A percentile compares a stretch with the other conserved stretches of the same genome.
Conservation (phyloP, 2,888 invertebrate species). For the Metopia argyrocephala region DNA sequence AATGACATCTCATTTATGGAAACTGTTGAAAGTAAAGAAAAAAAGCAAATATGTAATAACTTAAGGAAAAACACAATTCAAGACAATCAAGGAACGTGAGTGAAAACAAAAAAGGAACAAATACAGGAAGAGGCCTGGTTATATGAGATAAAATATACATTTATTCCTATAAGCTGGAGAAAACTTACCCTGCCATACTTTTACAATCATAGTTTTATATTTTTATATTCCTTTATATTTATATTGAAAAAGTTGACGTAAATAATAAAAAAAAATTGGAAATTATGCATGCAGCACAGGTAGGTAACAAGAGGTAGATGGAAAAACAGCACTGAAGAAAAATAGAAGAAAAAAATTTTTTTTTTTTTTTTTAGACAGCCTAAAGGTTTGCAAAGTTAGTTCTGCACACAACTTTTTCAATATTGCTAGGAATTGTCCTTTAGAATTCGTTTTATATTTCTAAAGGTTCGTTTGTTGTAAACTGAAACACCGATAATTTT, state of each 20-base stretch:
- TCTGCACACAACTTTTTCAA: no score
- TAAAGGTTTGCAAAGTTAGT: no score
- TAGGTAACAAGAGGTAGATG: slow-evolving; percentile 25
- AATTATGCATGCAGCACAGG: slow-evolving; percentile 60
- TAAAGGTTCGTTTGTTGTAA: no score
- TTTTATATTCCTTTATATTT: no score
- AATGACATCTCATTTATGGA: slow-evolving; percentile 59
- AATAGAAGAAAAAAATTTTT: no score
- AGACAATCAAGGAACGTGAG: slow-evolving; percentile 17
- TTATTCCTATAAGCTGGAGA: no score
- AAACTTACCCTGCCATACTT: not conserved
- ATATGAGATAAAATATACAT: slow-evolving; percentile 42
- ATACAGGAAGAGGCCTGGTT: slow-evolving; percentile 48
- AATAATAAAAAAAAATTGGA: slow-evolving; percentile 5
- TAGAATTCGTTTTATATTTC: no score
- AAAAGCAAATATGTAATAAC: not conserved
- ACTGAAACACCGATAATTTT: no score
- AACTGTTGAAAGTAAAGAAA: slow-evolving; percentile 11
- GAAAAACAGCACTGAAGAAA: no score
- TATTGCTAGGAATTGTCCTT: no score
- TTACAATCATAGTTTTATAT: no score
- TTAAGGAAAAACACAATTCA: not conserved
- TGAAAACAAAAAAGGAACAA: not conserved
- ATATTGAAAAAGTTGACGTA: not conserved
- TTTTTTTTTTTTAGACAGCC: no score